phyloP scores from a whole-genome alignment of 2,797 vertebrate species.

The Gobio occitaniae region DNA sequence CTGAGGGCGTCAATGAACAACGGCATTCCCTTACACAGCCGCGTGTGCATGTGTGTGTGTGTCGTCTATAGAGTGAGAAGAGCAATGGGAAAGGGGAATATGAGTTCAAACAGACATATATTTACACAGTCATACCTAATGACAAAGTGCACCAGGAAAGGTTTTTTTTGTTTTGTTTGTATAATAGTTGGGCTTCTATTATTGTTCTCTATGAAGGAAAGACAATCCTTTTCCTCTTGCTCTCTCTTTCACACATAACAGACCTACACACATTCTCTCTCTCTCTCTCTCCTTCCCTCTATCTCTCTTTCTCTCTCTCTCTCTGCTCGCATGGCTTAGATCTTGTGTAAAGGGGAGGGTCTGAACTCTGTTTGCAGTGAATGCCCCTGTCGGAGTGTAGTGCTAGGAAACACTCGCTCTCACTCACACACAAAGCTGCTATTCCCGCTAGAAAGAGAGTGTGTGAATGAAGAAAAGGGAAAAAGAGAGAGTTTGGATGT shows the following conservation, averaged over 20 bases:
- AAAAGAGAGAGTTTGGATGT: slow-evolving; percentile 28
- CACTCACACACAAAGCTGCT: slow-evolving; percentile 34
- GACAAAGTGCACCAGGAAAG: neutral
- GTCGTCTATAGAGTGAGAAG: neutral
- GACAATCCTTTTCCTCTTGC: slow-evolving; percentile 8
- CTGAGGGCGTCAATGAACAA: slow-evolving; percentile 58
- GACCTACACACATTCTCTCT: neutral
- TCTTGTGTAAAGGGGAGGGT: slow-evolving; percentile 61
- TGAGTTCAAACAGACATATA: neutral
- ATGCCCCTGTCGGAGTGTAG: slow-evolving; percentile 54
- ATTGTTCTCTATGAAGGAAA: neutral
- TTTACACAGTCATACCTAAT: neutral
- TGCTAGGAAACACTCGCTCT: slow-evolving; percentile 44
- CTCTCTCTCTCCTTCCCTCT: neutral
- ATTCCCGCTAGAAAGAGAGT: slow-evolving; percentile 40
- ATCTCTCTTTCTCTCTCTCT: slow-evolving; percentile 15
- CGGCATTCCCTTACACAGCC: slow-evolving; percentile 55
- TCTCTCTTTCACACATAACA: neutral
- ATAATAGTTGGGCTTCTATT: neutral
- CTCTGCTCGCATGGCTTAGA: slow-evolving; percentile 58
- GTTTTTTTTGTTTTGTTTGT: neutral
- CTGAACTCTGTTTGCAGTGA: slow-evolving; percentile 56
- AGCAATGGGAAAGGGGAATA: slow-evolving; percentile 10
- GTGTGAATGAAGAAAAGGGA: slow-evolving; percentile 29
- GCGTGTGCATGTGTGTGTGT: slow-evolving; percentile 36